phyloP scores from a whole-genome alignment of 2,888 invertebrate species.

The Dasypolia templi region DNA sequence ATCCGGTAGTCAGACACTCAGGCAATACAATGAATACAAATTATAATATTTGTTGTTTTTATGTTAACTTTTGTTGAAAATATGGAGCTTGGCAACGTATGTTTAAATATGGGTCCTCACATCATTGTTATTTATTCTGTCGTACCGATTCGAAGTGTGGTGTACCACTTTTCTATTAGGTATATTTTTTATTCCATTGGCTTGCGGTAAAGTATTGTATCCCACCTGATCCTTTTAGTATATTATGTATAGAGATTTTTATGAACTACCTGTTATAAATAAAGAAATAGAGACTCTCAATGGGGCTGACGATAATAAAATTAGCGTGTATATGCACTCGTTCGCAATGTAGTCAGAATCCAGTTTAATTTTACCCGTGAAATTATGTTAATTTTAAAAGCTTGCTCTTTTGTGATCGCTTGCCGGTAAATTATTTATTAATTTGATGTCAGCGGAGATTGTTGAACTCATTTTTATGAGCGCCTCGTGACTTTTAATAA shows the following conservation, averaged over 20 bases:
- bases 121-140: conserved; percentile 14
- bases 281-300: background rate
- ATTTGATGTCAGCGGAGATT: conserved; percentile 39
- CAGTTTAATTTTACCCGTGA: conserved; percentile 6
- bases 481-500: conserved; percentile 9
- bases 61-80: conserved; percentile 38
- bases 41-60: conserved; percentile 58
- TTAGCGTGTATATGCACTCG: background rate
- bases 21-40: conserved; percentile 63
- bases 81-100: conserved; percentile 24
- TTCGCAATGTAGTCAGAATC: background rate
- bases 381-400: conserved; percentile 37
- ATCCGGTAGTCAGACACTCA: conserved; percentile 45
- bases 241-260: background rate
- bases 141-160: background rate
- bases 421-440: conserved; percentile 46
- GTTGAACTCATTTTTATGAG: conserved; percentile 33
- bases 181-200: background rate
- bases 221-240: background rate
- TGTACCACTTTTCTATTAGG: background rate
- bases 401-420: conserved; percentile 29
- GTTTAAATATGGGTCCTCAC: conserved; percentile 25
- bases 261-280: background rate
- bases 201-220: background rate
- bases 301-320: background rate